phyloP scores from a whole-genome alignment of 2,797 vertebrate species.

The Hydrocynus forskahlii region DNA sequence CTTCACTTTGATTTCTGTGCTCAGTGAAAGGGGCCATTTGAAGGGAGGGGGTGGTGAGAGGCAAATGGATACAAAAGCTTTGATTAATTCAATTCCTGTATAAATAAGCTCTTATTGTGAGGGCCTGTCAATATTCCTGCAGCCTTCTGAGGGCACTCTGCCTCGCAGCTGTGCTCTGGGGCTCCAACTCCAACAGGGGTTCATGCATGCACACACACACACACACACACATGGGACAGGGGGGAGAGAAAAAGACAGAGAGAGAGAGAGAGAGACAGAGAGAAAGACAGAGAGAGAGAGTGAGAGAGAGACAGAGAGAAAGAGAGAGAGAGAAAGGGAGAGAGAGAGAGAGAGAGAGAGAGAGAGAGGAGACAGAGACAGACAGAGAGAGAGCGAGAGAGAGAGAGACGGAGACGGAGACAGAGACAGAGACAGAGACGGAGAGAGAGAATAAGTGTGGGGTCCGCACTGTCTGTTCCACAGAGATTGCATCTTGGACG shows the following conservation, averaged over 20 bases:
- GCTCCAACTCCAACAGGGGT: conserved; percentile 3
- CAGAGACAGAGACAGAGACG: conserved; percentile 15
- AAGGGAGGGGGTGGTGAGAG: conserved; percentile 25
- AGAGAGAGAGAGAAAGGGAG: too few relatives aligned
- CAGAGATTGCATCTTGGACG: conserved; percentile 47
- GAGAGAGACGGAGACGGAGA: too few relatives aligned
- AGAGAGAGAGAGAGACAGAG: conserved; percentile 9
- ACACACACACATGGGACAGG: not conserved
- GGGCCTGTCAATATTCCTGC: conserved; percentile 48
- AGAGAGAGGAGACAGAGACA: too few relatives aligned
- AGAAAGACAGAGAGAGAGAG: too few relatives aligned
- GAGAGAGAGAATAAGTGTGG: conserved; percentile 3
- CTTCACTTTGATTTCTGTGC: conserved; percentile 37
- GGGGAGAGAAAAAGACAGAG: conserved; percentile 9
- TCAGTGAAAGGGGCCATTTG: conserved; percentile 28
- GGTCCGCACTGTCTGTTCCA: conserved; percentile 37
- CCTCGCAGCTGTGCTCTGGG: conserved; percentile 48
- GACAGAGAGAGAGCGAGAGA: too few relatives aligned
- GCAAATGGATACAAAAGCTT: conserved; percentile 63
- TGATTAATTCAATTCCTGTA: conserved; percentile 70
- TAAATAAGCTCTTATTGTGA: conserved; percentile 65
- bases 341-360: not conserved
- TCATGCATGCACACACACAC: conserved; percentile 11
- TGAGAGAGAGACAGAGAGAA: too few relatives aligned
- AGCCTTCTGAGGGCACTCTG: conserved; percentile 31